Percentiles rank a stretch among this genome's conserved stretches.
phyloP scores from a whole-genome alignment of 2,113 vertebrate species.

The Eurypyga helias region DNA sequence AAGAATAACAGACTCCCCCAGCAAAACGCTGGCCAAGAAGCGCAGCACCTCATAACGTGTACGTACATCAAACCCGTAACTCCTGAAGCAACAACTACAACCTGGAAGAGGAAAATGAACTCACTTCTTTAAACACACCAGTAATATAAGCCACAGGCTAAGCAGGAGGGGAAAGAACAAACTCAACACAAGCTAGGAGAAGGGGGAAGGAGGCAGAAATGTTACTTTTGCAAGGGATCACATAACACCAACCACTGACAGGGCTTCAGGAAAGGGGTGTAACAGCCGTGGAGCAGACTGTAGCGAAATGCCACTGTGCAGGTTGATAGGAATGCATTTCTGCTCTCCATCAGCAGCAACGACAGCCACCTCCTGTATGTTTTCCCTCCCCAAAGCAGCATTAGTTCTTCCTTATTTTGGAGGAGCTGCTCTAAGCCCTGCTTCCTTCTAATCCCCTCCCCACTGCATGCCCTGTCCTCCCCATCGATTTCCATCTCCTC shows the following conservation, averaged over 20 bases:
- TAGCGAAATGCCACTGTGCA: not conserved
- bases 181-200: not conserved
- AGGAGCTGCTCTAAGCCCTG: not conserved
- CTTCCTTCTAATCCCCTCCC: not conserved
- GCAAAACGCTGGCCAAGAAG: not conserved
- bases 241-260: not conserved
- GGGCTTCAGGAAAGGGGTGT: not conserved
- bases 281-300: not conserved
- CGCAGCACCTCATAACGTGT: not conserved
- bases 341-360: not conserved
- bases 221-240: not conserved
- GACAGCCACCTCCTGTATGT: not conserved
- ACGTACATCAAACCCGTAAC: not conserved
- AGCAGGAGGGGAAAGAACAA: not conserved
- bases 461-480: not conserved
- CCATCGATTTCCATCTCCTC: not conserved
- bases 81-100: not conserved
- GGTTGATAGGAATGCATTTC: not conserved
- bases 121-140: not conserved
- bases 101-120: not conserved
- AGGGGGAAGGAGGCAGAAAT: not conserved
- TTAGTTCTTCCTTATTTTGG: not conserved
- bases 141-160: not conserved
- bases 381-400: not conserved
- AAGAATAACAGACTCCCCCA: not conserved